Conservation (phyloP, 2,888 invertebrate species). For the Callinectes sapidus region DNA sequence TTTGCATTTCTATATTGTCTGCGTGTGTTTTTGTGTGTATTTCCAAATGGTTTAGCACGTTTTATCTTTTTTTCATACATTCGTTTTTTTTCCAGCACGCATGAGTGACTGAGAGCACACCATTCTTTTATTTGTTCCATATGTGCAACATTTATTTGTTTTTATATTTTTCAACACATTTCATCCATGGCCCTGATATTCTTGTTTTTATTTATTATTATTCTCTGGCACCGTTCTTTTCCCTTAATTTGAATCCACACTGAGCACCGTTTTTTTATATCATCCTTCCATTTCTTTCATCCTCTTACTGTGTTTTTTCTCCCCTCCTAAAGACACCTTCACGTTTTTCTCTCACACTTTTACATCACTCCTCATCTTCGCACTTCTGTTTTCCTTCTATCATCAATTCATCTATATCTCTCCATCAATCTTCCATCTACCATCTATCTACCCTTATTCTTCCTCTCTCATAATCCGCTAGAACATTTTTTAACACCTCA, state of each 20-base stretch:
- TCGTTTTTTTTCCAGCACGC: not conserved
- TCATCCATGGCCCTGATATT: not conserved
- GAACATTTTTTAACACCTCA: not conserved
- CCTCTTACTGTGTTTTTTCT: not conserved
- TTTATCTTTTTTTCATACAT: not conserved
- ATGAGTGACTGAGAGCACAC: not conserved
- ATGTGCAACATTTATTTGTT: not conserved
- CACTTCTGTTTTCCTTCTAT: not conserved
- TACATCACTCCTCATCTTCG: not conserved
- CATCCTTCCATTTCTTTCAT: not conserved
- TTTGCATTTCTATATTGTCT: not conserved
- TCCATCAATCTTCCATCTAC: not conserved
- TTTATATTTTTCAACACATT: not conserved
- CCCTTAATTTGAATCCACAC: not conserved
- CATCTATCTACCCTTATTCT: not conserved
- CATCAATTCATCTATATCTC: not conserved
- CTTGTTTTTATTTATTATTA: not conserved
- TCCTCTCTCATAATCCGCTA: not conserved
- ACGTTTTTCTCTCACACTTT: not conserved
- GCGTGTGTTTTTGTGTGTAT: not conserved
- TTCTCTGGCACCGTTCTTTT: not conserved
- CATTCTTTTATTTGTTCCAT: constrained; percentile 7
- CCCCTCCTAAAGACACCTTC: not conserved
- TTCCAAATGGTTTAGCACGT: not conserved
- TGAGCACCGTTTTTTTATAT: not conserved